A percentile compares a stretch with the other conserved stretches of the same genome.
Evolutionary conservation across 2,888 invertebrate genomes (phyloP).

Genomic region (Lochmaea capreae): DNA sequence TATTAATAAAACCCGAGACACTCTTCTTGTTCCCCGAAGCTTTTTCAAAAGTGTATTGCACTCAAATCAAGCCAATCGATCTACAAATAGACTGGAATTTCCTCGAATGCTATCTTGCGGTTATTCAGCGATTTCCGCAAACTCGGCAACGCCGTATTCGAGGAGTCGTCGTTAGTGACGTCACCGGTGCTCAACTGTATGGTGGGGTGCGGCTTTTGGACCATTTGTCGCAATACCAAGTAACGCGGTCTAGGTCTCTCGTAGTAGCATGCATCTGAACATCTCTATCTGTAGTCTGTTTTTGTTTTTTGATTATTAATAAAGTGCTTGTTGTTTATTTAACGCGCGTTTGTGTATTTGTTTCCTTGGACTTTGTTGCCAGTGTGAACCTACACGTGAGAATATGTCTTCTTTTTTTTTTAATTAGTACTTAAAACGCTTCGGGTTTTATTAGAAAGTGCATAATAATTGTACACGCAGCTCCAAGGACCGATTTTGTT

Average conservation of each 20-base stretch:
- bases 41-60: constrained; percentile 13
- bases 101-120: background rate
- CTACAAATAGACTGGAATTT: constrained; percentile 16
- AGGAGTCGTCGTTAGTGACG: constrained; percentile 59
- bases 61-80: background rate
- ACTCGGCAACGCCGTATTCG: constrained; percentile 28
- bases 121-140: constrained; percentile 5
- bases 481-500: background rate
- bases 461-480: background rate
- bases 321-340: constrained; percentile 18
- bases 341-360: constrained; percentile 13
- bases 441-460: background rate
- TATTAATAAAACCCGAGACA: background rate
- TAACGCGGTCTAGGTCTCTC: constrained; percentile 47
- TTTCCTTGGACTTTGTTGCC: constrained; percentile 31
- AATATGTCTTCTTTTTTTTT: constrained; percentile 14
- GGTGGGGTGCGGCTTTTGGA: constrained; percentile 58
- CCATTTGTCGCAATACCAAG: constrained; percentile 47
- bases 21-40: background rate
- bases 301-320: constrained; percentile 4
- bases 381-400: constrained; percentile 28
- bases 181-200: constrained; percentile 64
- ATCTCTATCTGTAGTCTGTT: background rate
- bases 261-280: constrained; percentile 14
- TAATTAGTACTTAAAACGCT: background rate